phyloP scores from a whole-genome alignment of 1,140 invertebrate genomes.

The Drosophila aff. region DNA sequence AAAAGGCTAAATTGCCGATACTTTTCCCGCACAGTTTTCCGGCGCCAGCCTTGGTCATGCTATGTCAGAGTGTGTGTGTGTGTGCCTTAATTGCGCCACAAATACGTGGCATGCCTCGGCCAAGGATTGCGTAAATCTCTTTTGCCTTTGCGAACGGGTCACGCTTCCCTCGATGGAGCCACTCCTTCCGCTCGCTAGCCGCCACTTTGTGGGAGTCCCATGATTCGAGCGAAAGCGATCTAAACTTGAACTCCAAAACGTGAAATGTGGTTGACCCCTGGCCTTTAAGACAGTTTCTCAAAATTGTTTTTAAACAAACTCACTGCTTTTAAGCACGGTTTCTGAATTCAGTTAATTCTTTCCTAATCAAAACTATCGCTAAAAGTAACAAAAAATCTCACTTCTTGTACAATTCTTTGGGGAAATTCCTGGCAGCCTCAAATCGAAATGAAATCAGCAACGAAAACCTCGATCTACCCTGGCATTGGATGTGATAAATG shows the following conservation, averaged over 20 bases:
- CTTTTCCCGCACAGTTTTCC: slow-evolving; percentile 1
- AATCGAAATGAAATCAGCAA: background rate
- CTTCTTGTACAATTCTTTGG: background rate
- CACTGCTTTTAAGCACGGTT: background rate
- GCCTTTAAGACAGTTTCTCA: background rate
- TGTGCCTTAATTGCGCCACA: slow-evolving; percentile 64
- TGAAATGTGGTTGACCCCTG: background rate
- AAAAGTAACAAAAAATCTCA: background rate
- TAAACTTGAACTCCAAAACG: background rate
- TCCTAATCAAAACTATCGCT: no score
- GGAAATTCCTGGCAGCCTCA: background rate
- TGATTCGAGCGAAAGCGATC: background rate
- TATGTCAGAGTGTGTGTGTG: background rate
- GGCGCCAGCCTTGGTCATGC: background rate
- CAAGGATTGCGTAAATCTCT: slow-evolving; percentile 52
- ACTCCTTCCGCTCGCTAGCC: background rate
- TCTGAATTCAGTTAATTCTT: no score
- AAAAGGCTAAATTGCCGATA: slow-evolving; percentile 8
- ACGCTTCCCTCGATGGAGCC: slow-evolving; percentile 12
- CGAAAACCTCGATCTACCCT: background rate
- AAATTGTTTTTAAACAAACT: no score
- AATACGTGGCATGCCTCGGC: slow-evolving; percentile 55
- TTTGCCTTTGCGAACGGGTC: slow-evolving; percentile 36
- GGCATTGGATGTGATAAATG: slow-evolving; percentile 1
- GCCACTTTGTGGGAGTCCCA: background rate